phyloP scores from a whole-genome alignment of 2,797 vertebrate species.

The Hydrophis major region DNA sequence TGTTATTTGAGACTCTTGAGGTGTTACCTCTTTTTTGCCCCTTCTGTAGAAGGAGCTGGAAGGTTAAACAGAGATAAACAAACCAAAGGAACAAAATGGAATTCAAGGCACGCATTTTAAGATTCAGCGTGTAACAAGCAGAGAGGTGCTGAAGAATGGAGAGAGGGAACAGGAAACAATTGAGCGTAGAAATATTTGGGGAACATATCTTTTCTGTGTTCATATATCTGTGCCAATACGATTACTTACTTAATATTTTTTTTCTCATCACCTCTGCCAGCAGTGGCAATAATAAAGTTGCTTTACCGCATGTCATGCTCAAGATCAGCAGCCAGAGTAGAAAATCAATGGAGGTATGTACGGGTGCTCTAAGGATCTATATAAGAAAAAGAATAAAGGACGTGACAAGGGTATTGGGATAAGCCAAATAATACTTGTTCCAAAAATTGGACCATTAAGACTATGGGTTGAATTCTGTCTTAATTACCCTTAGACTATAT shows the following conservation, averaged over 20 bases:
- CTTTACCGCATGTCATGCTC: constrained; percentile 8
- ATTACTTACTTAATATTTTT: constrained; percentile 35
- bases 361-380: neutral
- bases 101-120: constrained; percentile 35
- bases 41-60: constrained; percentile 11
- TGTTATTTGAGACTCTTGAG: neutral
- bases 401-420: neutral
- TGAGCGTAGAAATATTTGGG: constrained; percentile 19
- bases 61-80: constrained; percentile 59
- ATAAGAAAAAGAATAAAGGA: neutral
- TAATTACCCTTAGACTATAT: neutral
- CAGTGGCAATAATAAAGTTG: constrained; percentile 38
- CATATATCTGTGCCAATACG: constrained; percentile 6
- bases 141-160: constrained; percentile 19
- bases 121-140: constrained; percentile 5
- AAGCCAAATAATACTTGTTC: neutral
- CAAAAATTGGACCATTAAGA: neutral
- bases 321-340: constrained; percentile 29
- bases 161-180: neutral
- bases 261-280: constrained; percentile 18
- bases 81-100: constrained; percentile 54
- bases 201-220: neutral
- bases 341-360: neutral
- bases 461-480: neutral
- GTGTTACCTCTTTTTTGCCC: constrained; percentile 26